Evolutionary conservation across 2,888 invertebrate species (phyloP), one percentile per base, ranked within the genome.

Genomic region (Xestobium rufovillosum): DNA sequence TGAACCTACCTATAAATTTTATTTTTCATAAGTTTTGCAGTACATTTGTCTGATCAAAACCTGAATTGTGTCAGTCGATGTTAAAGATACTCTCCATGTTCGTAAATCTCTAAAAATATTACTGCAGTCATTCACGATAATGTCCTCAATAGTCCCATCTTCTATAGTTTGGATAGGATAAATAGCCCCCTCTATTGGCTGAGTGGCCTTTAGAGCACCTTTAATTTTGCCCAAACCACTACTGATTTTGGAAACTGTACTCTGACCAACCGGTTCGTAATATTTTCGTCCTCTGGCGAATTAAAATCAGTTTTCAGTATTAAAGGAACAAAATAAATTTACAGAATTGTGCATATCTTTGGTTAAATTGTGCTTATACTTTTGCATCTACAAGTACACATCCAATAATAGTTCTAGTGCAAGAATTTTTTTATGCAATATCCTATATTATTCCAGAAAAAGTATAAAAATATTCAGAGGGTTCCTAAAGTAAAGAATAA

Each of bases 51-150:
- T n/a, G n/a, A n/a, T n/a, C n/a, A n/a, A n/a, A n/a, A 19, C 23
- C 23, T 19, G 23, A 6, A 19, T 8, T 8, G 23, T 19, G n/a
- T 19, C 23, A 19, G 23, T 59, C 1, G 70, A 66, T 1, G 77
- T 73, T 34, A 82, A 74, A 8, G 73, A 72, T 0, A 81, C 73
- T 43, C 75, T 63, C 81, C 80, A 83, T 1, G 75, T 70, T 43
- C 75, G 79, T 37, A 83, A 61, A 58, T 83, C 79, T 40, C 77
- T 65, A 43, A 61, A 61, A 10, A 62, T 60, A 43, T 45, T 54
- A 4, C 70, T 69, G 29, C 71, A 70, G 0, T 68, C 64, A 0
- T 70, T 65, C 1, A 71, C 34, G 1, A 65, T 62, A 37, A 59
- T 56, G 33, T 61, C 64, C 14, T 65, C 61, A 16, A 60, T 52